Evolutionary conservation across 2,888 invertebrate species (phyloP), one percentile per base, ranked within the genome.

Genomic region (Acrocera orbiculus): DNA sequence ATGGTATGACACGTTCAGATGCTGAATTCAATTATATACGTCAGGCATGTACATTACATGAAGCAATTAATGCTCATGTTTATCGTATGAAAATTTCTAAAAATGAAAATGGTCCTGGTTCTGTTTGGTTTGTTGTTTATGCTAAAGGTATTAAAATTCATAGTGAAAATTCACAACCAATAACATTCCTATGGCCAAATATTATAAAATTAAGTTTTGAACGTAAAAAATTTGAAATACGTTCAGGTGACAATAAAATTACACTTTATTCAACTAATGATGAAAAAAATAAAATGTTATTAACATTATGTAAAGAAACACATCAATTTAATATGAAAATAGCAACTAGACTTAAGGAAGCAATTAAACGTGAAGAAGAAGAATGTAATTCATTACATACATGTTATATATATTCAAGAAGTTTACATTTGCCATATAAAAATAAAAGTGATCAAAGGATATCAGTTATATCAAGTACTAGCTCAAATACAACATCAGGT

Each of bases 261-360:
- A 85, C 83, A 2, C 70, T 93, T 42, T 95, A 85, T 61, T 85
- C 93, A 4, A 76, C 78, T 34, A 85, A 79, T 54, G 95, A 95
- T 61, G 86, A 86, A 53, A 90, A 92, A 61, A 89, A 92, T 55
- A 82, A 90, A 63, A 78, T 87, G 56, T 64, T 95, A 40, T 67
- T 90, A 47, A 73, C 78, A 22, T 65, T 92, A 29, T 92, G 89
- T 61, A 77, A 81, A 53, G 83, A 85, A 48, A 90, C 92, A 16
- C 95, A 96, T 64, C 83, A 90, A 62, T 92, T 92, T 62, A 85
- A 89, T 47, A 83, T 93, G 83, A 82, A 83, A 53, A 77, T 90
- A 51, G 79, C 82, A 35, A 79, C 85, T 4, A 72, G 83, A 46
- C 67, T 89, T 34, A 78, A 71, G 53, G 89, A 90, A 60, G 77